Base-by-base conservation (phyloP, 2,888 invertebrate species). In the Apodemia duryi region DNA sequence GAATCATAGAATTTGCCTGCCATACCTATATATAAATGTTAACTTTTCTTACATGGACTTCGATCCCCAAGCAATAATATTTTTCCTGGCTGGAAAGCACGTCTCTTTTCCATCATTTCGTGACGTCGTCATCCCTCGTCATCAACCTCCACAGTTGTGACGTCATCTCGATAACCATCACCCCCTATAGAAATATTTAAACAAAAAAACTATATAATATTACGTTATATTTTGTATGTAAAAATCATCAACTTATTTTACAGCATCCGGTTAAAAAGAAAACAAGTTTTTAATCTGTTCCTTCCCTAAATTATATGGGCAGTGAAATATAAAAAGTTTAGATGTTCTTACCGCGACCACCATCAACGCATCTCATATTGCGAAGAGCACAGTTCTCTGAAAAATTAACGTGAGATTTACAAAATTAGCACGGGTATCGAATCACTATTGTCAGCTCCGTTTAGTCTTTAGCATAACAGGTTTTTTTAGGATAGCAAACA, bases 321-420 rank as follows among this genome's bases (percentile, higher is more conserved):
- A 35, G 60, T 35, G 60, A 32, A 60, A 60, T 60, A 60, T 60
- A 32, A 60, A 60, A 11, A 57, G 57, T 28, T 60, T 35, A 35
- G 60, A 13, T 13, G 51, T 60, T 60, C 46, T 4, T 6, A 60
- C 72, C 74, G 71, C 76, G 88, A 82, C 89, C 89, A 89, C 88
- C 88, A 74, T 74, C 72, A 75, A 76, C 69, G 82, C 81, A 64
- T 83, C 83, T 90, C 90, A 80, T 74, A 75, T 90, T 89, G 80
- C 87, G 78, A 69, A 70, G 72, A 54, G 67, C 79, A 70, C 76
- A 75, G 75, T 90, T 87, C 90, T 76, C 75, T 78, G 89, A 87
- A 88, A 83, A 79, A 76, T 74, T 75, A 74, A 82, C 79, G 77
- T 79, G 80, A 86, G 76, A 76, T 75, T 76, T 81, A 78, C 77